These are phyloP conservation scores for Gortyna flavago DNA, from an alignment of 2,888 invertebrate species.

Conservation along the genomic window DNA sequence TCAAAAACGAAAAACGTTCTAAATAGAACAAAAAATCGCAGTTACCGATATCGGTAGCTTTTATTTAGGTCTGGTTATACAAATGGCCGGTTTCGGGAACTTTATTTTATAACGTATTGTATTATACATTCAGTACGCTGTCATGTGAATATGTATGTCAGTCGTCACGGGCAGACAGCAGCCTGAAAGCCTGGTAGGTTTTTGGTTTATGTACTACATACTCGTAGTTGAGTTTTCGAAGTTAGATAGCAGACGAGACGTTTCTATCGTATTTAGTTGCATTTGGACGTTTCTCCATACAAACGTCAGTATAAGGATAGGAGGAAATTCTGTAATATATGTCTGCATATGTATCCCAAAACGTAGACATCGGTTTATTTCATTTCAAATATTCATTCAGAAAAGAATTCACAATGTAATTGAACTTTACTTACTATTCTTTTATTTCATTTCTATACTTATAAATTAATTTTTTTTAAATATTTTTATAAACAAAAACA, in stretches of 20 bases:
- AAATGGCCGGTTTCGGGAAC: not conserved
- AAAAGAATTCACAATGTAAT: not conserved
- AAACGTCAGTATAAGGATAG: too few species aligned
- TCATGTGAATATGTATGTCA: slow-evolving; percentile 12
- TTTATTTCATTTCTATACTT: not conserved
- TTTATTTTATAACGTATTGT: slow-evolving; percentile 8
- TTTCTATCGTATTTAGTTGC: not conserved
- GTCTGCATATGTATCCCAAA: not conserved
- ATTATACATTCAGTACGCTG: not conserved
- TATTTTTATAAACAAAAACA: too few species aligned
- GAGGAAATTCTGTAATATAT: not conserved
- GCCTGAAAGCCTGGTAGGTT: slow-evolving; percentile 6
- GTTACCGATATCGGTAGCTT: not conserved
- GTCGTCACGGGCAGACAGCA: not conserved
- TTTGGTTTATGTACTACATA: not conserved
- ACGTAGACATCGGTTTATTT: not conserved
- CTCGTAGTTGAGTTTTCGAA: not conserved
- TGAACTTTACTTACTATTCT: not conserved
- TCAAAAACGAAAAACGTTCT: not conserved
- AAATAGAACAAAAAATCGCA: not conserved
- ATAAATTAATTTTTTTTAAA: too few species aligned
- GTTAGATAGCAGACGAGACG: not conserved
- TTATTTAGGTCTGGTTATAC: not conserved
- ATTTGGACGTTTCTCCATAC: not conserved
- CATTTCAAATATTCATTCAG: not conserved